These are phyloP conservation scores for Cebus imitator DNA, from an alignment of 2,113 vertebrate genomes.

Conservation along the genomic window DNA sequence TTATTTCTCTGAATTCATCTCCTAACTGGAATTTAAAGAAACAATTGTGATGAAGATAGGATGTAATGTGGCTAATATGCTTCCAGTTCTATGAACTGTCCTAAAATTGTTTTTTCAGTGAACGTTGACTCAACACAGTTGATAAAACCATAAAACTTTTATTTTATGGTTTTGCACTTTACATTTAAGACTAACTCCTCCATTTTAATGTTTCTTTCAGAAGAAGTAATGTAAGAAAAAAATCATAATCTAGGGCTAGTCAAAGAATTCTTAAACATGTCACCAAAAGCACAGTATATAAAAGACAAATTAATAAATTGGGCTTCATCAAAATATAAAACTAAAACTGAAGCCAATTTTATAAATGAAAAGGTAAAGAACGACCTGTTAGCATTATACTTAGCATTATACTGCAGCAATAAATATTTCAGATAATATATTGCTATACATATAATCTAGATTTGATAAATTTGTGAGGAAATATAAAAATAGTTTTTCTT, in stretches of 20 bases:
- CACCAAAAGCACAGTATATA: background rate
- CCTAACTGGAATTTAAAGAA: background rate
- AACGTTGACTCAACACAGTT: background rate
- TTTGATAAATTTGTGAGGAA: background rate
- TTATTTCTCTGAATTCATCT: background rate
- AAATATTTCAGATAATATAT: background rate
- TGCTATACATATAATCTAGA: background rate
- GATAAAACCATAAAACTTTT: background rate
- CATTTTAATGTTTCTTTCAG: too few relatives aligned
- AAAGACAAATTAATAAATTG: background rate
- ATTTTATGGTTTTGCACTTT: too few relatives aligned
- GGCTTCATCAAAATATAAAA: conserved; percentile 27
- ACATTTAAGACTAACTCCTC: too few relatives aligned
- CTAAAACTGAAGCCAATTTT: background rate
- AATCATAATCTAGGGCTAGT: background rate
- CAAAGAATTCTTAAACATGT: background rate
- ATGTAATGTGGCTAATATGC: background rate
- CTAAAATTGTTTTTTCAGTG: background rate
- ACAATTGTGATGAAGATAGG: background rate
- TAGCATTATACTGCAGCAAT: background rate
- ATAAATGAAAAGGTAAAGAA: background rate
- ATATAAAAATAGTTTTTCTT: background rate
- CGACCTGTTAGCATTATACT: background rate
- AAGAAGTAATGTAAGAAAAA: background rate
- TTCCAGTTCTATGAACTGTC: background rate